phyloP scores from a whole-genome alignment of 2,797 vertebrate genomes.

The Hyperoplus lanceolatus region DNA sequence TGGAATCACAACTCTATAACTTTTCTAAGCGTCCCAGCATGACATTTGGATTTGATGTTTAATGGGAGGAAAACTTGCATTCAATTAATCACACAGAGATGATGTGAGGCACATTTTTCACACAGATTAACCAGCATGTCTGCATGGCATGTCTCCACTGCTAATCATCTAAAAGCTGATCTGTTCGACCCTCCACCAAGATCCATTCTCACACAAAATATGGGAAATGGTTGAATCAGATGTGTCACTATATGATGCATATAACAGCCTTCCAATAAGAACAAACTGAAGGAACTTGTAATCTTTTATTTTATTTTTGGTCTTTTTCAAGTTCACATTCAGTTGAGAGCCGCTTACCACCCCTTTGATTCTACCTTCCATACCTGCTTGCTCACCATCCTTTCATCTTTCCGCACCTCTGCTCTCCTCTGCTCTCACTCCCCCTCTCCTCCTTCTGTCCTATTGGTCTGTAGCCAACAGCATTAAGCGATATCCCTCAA shows the following conservation, averaged over 20 bases:
- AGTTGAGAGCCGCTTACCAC: slow-evolving; percentile 52
- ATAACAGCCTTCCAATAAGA: slow-evolving; percentile 14
- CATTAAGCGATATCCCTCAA: slow-evolving; percentile 70
- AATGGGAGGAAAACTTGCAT: slow-evolving; percentile 70
- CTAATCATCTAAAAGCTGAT: slow-evolving; percentile 65
- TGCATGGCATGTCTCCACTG: slow-evolving; percentile 63
- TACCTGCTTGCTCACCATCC: slow-evolving; percentile 69
- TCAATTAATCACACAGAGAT: slow-evolving; percentile 75
- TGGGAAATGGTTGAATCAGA: slow-evolving; percentile 16
- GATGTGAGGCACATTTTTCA: slow-evolving; percentile 68
- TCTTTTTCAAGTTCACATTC: slow-evolving; percentile 34
- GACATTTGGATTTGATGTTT: slow-evolving; percentile 66
- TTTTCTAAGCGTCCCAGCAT: slow-evolving; percentile 47
- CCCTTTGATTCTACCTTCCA: slow-evolving; percentile 63
- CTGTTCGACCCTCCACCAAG: slow-evolving; percentile 64
- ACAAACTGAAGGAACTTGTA: slow-evolving; percentile 38
- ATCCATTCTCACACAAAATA: slow-evolving; percentile 37
- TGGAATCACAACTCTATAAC: slow-evolving; percentile 25
- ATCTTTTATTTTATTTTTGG: slow-evolving; percentile 9
- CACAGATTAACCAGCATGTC: slow-evolving; percentile 67
- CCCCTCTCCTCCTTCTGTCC: slow-evolving; percentile 66
- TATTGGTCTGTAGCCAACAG: slow-evolving; percentile 66
- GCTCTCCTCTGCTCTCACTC: slow-evolving; percentile 59
- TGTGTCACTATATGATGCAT: slow-evolving; percentile 11
- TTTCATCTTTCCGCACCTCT: slow-evolving; percentile 69